phyloP scores from a whole-genome alignment of 1,140 invertebrate genomes.

The Dreissena rostriformis region DNA sequence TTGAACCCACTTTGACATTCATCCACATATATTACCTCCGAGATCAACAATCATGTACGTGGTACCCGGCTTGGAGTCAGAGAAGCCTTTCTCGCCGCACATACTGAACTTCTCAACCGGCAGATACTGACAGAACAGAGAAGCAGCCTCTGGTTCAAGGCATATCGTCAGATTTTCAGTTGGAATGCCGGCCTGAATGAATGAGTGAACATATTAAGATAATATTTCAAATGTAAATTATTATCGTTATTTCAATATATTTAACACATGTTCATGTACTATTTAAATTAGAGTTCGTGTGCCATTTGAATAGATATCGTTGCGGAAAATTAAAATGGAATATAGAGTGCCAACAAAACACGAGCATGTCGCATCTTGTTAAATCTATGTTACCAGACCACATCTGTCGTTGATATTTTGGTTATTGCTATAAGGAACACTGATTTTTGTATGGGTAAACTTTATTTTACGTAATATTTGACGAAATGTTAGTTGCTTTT shows the following conservation, averaged over 20 bases:
- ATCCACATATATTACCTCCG: constrained; percentile 37
- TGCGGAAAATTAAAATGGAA: no score
- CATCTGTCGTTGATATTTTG: no score
- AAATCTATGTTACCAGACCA: no score
- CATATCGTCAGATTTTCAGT: constrained; percentile 25
- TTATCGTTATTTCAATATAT: background rate
- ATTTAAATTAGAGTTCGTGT: background rate
- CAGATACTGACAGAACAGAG: constrained; percentile 30
- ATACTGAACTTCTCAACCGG: constrained; percentile 42
- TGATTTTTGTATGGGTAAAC: no score
- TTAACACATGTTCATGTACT: background rate
- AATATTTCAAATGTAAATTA: background rate
- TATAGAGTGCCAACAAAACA: no score
- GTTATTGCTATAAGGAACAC: no score
- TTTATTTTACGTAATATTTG: no score
- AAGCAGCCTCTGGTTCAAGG: constrained; percentile 40
- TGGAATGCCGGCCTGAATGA: constrained; percentile 42
- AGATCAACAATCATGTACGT: constrained; percentile 53
- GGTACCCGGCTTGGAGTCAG: constrained; percentile 29
- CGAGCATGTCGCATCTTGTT: no score
- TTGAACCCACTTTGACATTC: no score
- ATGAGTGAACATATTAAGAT: background rate
- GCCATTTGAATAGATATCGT: background rate
- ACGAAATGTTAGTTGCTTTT: no score
- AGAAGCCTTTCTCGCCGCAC: constrained; percentile 14